Conservation (phyloP, 53 echinoderm and acorn worm species). For the Arbacia lixula region DNA sequence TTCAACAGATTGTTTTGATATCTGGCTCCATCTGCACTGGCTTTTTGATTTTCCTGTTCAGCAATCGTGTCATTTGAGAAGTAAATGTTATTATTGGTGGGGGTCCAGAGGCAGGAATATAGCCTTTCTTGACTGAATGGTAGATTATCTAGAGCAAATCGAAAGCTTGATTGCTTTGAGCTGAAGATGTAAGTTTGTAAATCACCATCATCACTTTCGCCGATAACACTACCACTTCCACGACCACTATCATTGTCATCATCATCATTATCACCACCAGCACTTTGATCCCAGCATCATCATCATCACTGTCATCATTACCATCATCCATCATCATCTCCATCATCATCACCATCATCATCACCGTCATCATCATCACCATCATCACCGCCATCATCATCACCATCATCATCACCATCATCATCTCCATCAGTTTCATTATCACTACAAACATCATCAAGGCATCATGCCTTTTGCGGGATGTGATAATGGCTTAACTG, state of each 20-base stretch:
- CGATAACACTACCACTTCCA: neutral
- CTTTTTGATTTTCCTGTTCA: no score
- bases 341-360: constrained; percentile 11
- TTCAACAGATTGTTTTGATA: no score
- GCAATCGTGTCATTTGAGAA: no score
- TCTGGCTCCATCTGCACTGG: no score
- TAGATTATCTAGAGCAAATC: no score
- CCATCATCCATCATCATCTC: constrained; percentile 8
- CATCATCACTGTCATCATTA: constrained; percentile 6
- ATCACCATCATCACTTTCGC: neutral
- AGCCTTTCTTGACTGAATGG: no score
- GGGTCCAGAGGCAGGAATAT: no score
- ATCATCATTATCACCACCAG: neutral
- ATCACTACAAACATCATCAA: neutral
- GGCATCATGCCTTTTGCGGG: no score
- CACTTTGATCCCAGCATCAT: neutral
- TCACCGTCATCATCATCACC: constrained; percentile 3
- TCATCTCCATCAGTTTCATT: constrained; percentile 5
- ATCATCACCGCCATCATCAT: constrained; percentile 1
- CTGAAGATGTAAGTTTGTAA: no score
- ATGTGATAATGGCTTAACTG: no score
- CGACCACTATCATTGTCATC: neutral
- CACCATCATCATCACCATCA: constrained; percentile 22
- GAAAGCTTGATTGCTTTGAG: no score
- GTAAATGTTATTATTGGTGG: no score